Base-by-base conservation (phyloP, 1,140 invertebrate genomes). In the Apocrypta bakeri region DNA sequence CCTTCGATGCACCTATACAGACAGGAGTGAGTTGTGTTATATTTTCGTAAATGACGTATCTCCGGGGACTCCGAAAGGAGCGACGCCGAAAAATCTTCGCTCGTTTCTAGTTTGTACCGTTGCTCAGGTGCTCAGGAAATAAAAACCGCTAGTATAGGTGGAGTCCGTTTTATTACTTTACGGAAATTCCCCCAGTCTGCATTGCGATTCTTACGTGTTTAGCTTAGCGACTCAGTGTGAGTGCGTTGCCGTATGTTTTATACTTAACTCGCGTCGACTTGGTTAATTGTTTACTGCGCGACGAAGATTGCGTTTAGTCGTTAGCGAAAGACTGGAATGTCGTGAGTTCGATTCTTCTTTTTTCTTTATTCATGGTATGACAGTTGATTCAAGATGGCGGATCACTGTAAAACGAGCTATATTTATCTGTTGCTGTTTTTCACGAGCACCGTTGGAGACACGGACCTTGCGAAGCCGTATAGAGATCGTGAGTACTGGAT, bases 321-420 rank as follows among this genome's bases (percentile, higher is more conserved):
- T 37, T 2, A 2, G 33, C 33, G 33, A 37, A 9, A 37, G 9
- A 9, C 33, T 37, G 33, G 3, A 9, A 37, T 56, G 63, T 29
- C 14, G 24, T 3, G 63, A 8, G 24, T 2, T 66, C 63, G 11
- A 21, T 14, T n/a, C 56, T 17, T 29, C n/a, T n/a, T n/a, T n/a
- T n/a, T n/a, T n/a, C n/a, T n/a, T 40, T 61, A 3, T 73, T n/a
- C 29, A 72, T 78, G 48, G 66, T 33, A 48, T 83, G 82, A 83
- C 82, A 83, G 77, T 69, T 79, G n/a, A 75, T 79, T 17, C 77
- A 83, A 79, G 29, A 79, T 79, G 77, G 82, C 77, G 6, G 77
- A 40, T 14, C n/a, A 24, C n/a, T 73, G 7, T 33, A 79, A 27
- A 66, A 25, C 68, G 56, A 74, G 12, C 24, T 79, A 73, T 68